Evolutionary conservation across 2,113 vertebrate genomes (phyloP).

Genomic region (Hymenochirus boettgeri): DNA sequence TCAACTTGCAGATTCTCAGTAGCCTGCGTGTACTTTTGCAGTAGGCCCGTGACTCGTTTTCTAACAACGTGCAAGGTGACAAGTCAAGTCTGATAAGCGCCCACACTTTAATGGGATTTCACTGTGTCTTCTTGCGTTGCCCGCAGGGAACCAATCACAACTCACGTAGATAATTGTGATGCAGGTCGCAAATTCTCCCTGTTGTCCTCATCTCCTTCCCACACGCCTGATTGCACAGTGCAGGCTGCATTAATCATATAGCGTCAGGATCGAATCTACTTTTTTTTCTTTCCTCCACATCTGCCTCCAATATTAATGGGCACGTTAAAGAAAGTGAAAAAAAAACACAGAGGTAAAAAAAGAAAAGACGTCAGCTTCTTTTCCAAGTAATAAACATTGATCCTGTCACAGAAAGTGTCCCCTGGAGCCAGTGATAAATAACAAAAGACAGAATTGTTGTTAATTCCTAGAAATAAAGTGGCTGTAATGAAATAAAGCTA

Average conservation of each 20-base stretch:
- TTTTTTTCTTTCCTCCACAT: conserved; percentile 8
- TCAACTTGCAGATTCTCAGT: no score
- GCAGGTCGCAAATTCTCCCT: conserved; percentile 15
- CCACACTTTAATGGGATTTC: not conserved
- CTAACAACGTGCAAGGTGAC: no score
- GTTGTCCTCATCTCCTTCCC: conserved; percentile 22
- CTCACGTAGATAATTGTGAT: conserved; percentile 19
- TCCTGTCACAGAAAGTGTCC: no score
- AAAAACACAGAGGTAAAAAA: no score
- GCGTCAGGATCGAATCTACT: conserved; percentile 14
- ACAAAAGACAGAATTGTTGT: no score
- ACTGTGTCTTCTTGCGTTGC: not conserved
- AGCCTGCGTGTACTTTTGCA: no score
- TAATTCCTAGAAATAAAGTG: no score
- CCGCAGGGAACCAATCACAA: conserved; percentile 7
- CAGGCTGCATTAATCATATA: conserved; percentile 13
- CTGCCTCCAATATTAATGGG: conserved; percentile 37
- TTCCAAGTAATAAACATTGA: conserved; percentile 7
- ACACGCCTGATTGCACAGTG: conserved; percentile 32
- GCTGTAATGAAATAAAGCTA: not conserved
- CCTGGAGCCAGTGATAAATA: no score
- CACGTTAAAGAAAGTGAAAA: not conserved
- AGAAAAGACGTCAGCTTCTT: not conserved
- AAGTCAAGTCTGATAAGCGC: not conserved
- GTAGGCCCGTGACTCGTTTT: no score